Evolutionary conservation across 2,113 vertebrate genomes (phyloP).

Genomic region (Psammodynastes pulverulentus): DNA sequence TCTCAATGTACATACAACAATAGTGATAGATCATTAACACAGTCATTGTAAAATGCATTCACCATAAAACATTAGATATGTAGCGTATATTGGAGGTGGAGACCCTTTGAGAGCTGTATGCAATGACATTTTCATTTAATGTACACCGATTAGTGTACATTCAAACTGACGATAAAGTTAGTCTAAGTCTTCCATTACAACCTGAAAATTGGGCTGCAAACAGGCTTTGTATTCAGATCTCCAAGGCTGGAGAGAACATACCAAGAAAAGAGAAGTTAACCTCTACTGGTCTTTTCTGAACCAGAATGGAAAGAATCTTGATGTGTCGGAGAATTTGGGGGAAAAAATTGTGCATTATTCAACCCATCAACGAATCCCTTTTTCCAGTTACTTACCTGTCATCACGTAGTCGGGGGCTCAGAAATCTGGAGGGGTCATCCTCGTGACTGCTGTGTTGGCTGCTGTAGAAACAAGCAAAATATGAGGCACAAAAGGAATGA

Average conservation of each 20-base stretch:
- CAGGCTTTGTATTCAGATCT: background rate
- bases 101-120: no score
- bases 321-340: background rate
- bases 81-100: no score
- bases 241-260: background rate
- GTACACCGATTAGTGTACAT: no score
- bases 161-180: no score
- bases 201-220: background rate
- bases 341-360: no score
- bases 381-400: conserved; percentile 72
- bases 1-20: no score
- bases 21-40: no score
- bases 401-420: conserved; percentile 79
- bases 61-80: no score
- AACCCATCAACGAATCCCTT: background rate
- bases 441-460: conserved; percentile 89
- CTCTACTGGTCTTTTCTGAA: background rate
- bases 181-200: no score
- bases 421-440: conserved; percentile 80
- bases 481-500: conserved; percentile 28
- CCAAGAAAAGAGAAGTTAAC: background rate
- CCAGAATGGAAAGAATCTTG: background rate
- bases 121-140: no score
- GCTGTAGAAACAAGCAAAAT: conserved; percentile 61
- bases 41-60: no score